phyloP scores from a whole-genome alignment of 2,888 invertebrate genomes.

The Marasmarcha lunaedactyla region DNA sequence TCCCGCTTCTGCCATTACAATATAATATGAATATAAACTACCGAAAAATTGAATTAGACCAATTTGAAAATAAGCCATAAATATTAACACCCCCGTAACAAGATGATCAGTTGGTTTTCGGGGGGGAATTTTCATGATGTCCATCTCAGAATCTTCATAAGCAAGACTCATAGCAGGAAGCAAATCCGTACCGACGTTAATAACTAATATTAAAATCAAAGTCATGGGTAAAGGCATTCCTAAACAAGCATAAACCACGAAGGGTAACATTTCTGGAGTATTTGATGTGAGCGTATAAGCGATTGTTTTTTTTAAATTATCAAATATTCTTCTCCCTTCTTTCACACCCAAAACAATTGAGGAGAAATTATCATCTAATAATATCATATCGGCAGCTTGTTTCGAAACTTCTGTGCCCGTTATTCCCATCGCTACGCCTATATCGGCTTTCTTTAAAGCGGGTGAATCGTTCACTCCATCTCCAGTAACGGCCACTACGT shows the following conservation, averaged over 20 bases:
- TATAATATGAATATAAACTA: constrained; percentile 83
- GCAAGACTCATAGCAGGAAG: constrained; percentile 83
- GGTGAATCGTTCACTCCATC: constrained; percentile 92
- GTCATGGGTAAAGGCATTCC: constrained; percentile 81
- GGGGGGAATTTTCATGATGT: constrained; percentile 77
- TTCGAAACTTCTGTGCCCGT: constrained; percentile 84
- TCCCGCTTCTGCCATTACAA: constrained; percentile 83
- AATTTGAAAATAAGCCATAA: constrained; percentile 87
- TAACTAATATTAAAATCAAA: constrained; percentile 72
- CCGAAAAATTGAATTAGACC: constrained; percentile 87
- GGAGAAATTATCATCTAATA: constrained; percentile 89
- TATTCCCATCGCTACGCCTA: constrained; percentile 86
- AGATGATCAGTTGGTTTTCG: constrained; percentile 66
- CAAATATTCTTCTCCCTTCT: constrained; percentile 85
- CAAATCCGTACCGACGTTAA: constrained; percentile 85
- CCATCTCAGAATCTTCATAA: constrained; percentile 80
- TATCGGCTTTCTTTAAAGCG: constrained; percentile 87
- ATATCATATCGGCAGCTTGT: constrained; percentile 92
- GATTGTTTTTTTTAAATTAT: constrained; percentile 88
- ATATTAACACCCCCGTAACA: constrained; percentile 73
- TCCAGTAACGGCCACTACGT: constrained; percentile 89
- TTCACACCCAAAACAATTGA: constrained; percentile 89
- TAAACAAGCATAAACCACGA: constrained; percentile 78
- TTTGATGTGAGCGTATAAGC: constrained; percentile 87
- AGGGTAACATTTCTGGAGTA: constrained; percentile 87